phyloP scores from a whole-genome alignment of 1,140 invertebrate genomes.

The Hestina assimilis region DNA sequence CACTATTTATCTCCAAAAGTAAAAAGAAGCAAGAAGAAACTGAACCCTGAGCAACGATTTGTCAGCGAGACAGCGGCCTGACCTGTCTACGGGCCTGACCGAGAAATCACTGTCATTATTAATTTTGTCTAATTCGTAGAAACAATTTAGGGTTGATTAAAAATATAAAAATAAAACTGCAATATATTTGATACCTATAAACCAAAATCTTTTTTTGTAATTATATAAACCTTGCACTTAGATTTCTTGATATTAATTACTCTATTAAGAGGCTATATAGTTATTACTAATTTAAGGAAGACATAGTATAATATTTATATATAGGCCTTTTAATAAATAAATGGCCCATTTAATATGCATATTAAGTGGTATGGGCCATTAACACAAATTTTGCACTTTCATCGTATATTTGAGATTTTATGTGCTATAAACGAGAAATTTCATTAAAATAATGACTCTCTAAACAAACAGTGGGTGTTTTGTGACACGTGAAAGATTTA shows the following conservation, averaged over 20 bases:
- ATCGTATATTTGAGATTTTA: neutral
- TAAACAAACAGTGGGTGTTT: neutral
- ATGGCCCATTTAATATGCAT: neutral
- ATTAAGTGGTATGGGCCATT: neutral
- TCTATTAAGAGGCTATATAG: too few species aligned
- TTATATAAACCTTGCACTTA: neutral
- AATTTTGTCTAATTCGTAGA: neutral
- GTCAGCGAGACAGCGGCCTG: constrained; percentile 8
- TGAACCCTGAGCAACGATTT: too few species aligned
- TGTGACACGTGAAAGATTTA: constrained; percentile 1
- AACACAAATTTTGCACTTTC: neutral
- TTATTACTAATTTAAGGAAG: too few species aligned
- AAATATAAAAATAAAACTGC: neutral
- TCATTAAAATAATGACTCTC: constrained; percentile 1
- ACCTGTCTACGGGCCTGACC: too few species aligned
- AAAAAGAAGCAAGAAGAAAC: too few species aligned
- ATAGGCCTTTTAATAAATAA: neutral
- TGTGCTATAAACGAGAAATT: neutral
- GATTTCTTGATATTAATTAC: neutral
- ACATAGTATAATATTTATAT: neutral
- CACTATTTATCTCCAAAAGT: too few species aligned
- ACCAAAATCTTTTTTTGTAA: neutral
- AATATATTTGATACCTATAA: too few species aligned
- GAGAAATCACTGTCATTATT: neutral
- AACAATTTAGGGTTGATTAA: neutral